These are phyloP conservation scores for Folsomia manolachei DNA, from an alignment of 2,888 invertebrate genomes.

Conservation along the genomic window DNA sequence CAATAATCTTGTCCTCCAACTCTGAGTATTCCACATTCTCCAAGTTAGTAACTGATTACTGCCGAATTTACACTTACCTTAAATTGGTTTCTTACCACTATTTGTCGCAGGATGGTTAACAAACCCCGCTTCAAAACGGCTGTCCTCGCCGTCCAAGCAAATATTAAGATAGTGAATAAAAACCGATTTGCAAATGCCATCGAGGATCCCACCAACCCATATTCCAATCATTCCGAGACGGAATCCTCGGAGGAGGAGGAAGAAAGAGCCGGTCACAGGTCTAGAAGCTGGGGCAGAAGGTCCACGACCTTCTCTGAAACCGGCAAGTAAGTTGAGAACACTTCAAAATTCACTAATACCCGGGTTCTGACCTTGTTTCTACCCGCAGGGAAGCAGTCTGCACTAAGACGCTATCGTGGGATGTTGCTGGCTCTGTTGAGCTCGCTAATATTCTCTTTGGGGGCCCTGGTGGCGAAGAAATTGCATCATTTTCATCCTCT, in stretches of 20 bases:
- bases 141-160: constrained; percentile 32
- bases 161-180: constrained; percentile 20
- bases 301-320: not conserved
- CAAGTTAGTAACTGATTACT: no score
- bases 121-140: constrained; percentile 27
- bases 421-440: constrained; percentile 39
- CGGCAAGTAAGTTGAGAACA: not conserved
- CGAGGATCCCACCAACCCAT: constrained; percentile 36
- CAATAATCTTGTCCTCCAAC: no score
- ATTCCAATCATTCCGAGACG: constrained; percentile 19
- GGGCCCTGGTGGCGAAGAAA: constrained; percentile 43
- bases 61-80: no score
- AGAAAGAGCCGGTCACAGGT: not conserved
- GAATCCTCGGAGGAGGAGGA: constrained; percentile 1
- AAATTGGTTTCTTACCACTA: no score
- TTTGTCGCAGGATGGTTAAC: no score
- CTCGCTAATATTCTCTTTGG: constrained; percentile 39
- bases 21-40: no score
- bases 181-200: constrained; percentile 34
- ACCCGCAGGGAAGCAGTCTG: not conserved
- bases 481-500: constrained; percentile 42
- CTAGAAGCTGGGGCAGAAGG: not conserved
- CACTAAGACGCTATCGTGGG: constrained; percentile 36
- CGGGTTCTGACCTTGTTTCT: constrained; percentile 8
- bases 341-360: not conserved